Base-by-base conservation (phyloP, 2,888 invertebrate genomes). In the Sycophila texana region DNA sequence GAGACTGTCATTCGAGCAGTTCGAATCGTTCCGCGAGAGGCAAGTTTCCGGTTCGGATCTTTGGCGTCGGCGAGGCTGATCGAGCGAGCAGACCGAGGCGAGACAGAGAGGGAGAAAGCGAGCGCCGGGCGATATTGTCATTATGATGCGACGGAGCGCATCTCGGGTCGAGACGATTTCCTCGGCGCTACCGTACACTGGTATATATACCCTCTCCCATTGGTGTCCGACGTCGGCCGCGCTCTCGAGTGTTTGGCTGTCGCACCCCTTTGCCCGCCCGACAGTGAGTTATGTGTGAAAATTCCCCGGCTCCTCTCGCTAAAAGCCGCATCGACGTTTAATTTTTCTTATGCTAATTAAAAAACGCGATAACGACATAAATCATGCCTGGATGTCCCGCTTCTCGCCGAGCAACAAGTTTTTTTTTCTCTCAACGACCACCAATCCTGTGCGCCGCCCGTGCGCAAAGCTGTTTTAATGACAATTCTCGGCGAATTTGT, bases 211-310 rank as follows among this genome's bases (percentile, higher is more conserved):
- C 0, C 39, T 10, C 71, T 71, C 66, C 61, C 72, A 57, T 73
- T 72, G 63, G 68, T 26, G 26, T 20, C 68, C 53, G 53, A 13
- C 58, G 12, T n/a, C 20, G 20, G 49, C 20, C 16, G 66, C 49
- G 20, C 2, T 16, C 53, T 67, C 67, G 72, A 77, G 67, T 51
- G 66, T 61, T 26, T 53, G 66, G 39, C 55, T 22, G 72, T 26
- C 39, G 75, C 79, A 72, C 67, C 80, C 80, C 68, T 73, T 80
- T 60, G 26, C 22, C 12, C 18, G 72, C 51, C 10, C 73, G 66
- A 72, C 77, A 66, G 70, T 81, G 81, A 81, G 81, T 81, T 81
- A 81, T 81, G 81, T 81, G 81, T 79, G 81, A 81, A 81, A 81
- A 81, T 81, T 78, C 74, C 71, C 77, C 53, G 30, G 47, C 39